Evolutionary conservation across 2,113 vertebrate genomes (phyloP).

Genomic region (Phycodurus eques): DNA sequence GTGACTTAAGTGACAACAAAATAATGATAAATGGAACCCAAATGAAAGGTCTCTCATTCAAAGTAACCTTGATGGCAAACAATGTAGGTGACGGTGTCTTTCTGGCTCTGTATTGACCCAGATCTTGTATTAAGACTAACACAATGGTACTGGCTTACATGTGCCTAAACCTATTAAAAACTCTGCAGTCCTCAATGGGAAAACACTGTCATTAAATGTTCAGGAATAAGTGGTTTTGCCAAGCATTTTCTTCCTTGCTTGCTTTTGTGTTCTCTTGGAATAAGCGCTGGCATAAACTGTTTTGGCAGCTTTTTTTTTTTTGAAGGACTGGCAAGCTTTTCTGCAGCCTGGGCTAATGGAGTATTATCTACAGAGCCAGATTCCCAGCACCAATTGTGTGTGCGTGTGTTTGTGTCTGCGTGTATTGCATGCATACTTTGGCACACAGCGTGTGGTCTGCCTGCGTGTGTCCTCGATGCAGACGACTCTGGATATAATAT

Average conservation of each 20-base stretch:
- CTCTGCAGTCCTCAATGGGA: constrained; percentile 35
- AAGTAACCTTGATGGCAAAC: not conserved
- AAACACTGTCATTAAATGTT: constrained; percentile 55
- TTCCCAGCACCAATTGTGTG: constrained; percentile 67
- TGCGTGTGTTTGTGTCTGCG: constrained; percentile 38
- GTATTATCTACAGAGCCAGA: constrained; percentile 72
- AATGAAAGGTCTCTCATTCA: not conserved
- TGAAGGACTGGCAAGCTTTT: constrained; percentile 69
- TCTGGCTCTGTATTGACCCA: constrained; percentile 31
- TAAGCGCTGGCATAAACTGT: constrained; percentile 67
- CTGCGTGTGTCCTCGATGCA: constrained; percentile 66
- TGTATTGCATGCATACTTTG: constrained; percentile 57
- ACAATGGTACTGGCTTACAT: constrained; percentile 27
- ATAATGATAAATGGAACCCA: too few species aligned
- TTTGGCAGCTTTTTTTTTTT: constrained; percentile 72
- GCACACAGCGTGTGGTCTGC: constrained; percentile 65
- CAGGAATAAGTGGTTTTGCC: constrained; percentile 36
- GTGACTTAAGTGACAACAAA: too few species aligned
- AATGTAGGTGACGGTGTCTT: constrained; percentile 35
- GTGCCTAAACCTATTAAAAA: constrained; percentile 28
- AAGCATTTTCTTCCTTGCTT: constrained; percentile 31
- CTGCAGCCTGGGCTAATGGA: constrained; percentile 74
- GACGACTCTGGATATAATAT: constrained; percentile 48
- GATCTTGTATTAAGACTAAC: constrained; percentile 38
- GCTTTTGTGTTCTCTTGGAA: constrained; percentile 63